Base-by-base conservation (phyloP, 1,140 invertebrate species). In the Parasteatoda tepidariorum region DNA sequence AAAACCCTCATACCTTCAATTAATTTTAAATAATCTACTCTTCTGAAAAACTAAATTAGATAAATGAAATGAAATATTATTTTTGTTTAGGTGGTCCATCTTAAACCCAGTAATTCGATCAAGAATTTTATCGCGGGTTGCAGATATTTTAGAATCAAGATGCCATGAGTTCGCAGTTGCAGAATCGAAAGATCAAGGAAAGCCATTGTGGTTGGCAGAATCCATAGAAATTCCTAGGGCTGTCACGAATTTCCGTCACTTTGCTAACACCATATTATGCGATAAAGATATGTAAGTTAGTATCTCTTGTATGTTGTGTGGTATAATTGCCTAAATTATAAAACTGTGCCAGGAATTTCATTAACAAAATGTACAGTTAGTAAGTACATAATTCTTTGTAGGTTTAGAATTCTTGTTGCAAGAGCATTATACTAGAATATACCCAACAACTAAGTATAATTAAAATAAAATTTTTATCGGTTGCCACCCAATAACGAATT, bases 121-220 rank as follows among this genome's bases (percentile, higher is more conserved):
- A 0, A 82, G 85, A 28, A 74, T 89, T 66, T 82, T 91, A 0
- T 84, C 88, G 41, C 90, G 89, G 86, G 89, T 92, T 59, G 92
- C 92, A 11, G 91, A 92, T 81, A 73, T 91, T 6, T 86, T 92
- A 28, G 92, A 92, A 85, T 85, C 86, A 9, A 86, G 89, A 28
- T 67, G 90, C 11, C 89, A 91, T 38, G 90, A 91, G 64, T 90
- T 92, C 86, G 91, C 92, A 2, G 84, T 87, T 61, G 87, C 91
- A 0, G 92, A 92, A 86, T 91, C 91, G 5, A 86, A 85, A 57
- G 92, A 92, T 86, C 92, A 93, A 87, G 92, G 92, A 2, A 92
- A 93, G 86, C 91, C 92, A 4, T 81, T 92, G 4, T 89, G 88
- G 87, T 86, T 92, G 55, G 89, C 92, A 3, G 89, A 86, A 62